Evolutionary conservation across 1,140 invertebrate species (phyloP).

Genomic region (Trichonephila inaurata): DNA sequence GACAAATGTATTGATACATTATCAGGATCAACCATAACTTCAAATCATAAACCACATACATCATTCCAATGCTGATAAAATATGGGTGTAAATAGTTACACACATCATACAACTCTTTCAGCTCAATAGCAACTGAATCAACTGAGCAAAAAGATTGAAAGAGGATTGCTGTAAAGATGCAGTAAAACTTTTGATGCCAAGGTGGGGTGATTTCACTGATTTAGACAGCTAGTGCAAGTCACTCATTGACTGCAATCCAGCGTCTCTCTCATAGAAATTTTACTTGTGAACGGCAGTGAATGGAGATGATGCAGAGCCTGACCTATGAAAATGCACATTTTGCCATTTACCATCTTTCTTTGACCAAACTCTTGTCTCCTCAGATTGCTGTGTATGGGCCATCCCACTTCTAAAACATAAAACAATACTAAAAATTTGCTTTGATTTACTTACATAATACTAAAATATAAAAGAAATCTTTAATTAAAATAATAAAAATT

Average conservation of each 20-base stretch:
- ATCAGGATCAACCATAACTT: constrained; percentile 1
- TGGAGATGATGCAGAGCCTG: constrained; percentile 78
- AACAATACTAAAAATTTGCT: neutral
- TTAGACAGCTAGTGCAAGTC: constrained; percentile 73
- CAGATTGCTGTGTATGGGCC: constrained; percentile 94
- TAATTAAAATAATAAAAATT: too few relatives aligned
- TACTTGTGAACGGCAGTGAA: constrained; percentile 74
- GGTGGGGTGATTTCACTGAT: constrained; percentile 77
- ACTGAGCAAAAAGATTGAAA: constrained; percentile 71
- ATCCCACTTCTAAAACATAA: constrained; percentile 84
- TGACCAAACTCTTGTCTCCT: constrained; percentile 98
- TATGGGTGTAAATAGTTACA: constrained; percentile 28
- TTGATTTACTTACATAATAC: neutral
- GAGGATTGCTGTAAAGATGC: constrained; percentile 71
- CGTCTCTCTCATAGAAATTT: constrained; percentile 43
- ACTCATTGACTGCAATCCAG: constrained; percentile 68
- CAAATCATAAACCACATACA: constrained; percentile 45
- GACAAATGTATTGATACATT: neutral
- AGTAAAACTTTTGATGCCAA: constrained; percentile 76
- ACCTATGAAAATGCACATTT: constrained; percentile 96
- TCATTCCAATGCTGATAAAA: constrained; percentile 49
- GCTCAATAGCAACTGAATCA: constrained; percentile 60
- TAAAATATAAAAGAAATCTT: too few relatives aligned
- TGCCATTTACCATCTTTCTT: constrained; percentile 98
- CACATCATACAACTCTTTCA: constrained; percentile 47